phyloP scores from a whole-genome alignment of 1,140 invertebrate species.

The Eciton burchellii region DNA sequence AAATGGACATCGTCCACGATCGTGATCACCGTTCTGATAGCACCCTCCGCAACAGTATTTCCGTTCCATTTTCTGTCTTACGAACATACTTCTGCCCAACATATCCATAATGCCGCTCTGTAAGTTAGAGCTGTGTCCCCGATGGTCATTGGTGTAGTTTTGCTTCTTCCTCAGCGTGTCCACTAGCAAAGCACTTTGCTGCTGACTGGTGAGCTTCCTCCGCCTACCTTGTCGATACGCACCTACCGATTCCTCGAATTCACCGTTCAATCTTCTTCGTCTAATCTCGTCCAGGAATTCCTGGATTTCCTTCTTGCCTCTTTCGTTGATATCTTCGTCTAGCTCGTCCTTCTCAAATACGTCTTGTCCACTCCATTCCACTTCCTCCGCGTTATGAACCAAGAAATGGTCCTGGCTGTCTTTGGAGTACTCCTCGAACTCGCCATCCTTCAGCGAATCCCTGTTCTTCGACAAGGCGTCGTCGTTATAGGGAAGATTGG shows the following conservation, averaged over 20 bases:
- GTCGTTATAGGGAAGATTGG: conserved; percentile 30
- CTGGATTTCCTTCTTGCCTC: too few species aligned
- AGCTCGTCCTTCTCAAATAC: conserved; percentile 59
- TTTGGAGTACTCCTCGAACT: conserved; percentile 7
- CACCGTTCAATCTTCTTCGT: conserved; percentile 67
- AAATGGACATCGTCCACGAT: background rate
- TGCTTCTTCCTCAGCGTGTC: conserved; percentile 90
- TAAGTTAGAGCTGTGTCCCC: conserved; percentile 84
- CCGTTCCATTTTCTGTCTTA: background rate
- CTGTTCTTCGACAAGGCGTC: conserved; percentile 29
- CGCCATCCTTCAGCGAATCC: background rate
- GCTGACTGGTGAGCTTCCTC: conserved; percentile 88
- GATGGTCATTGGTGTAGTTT: conserved; percentile 82
- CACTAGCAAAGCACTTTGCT: conserved; percentile 90
- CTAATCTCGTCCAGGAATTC: conserved; percentile 77
- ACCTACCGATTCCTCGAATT: conserved; percentile 68
- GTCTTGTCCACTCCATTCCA: conserved; percentile 20
- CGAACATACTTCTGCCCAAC: conserved; percentile 91
- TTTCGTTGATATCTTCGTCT: conserved; percentile 51
- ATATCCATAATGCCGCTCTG: conserved; percentile 92
- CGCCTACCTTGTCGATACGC: conserved; percentile 80
- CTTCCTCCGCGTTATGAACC: background rate
- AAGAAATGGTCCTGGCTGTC: background rate
- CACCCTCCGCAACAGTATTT: conserved; percentile 1
- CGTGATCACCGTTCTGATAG: background rate